Base-by-base conservation (phyloP, 2,113 vertebrate species). In the Podarcis cretensis region DNA sequence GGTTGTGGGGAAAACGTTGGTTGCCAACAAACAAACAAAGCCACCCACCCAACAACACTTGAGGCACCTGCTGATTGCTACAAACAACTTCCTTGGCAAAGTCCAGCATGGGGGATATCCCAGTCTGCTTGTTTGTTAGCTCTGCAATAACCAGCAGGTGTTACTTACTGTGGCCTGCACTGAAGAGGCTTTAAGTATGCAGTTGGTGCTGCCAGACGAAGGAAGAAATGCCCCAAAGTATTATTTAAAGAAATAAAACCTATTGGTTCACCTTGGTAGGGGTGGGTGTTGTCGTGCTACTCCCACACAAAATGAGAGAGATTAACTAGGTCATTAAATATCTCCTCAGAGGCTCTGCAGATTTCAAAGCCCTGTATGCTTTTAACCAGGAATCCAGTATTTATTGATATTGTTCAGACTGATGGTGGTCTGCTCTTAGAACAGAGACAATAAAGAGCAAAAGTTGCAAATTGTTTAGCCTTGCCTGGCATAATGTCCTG, bases 101-200 rank as follows among this genome's bases (percentile, higher is more conserved):
- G 76, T 12, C 76, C 10, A 3, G 13, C 40, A 48, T 12, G 40
- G 40, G 84, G 79, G 63, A 18, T 86, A 43, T 37, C 43, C 18
- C 0, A 0, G 0, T 8, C 8, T 37, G 0, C 2, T 54, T 63
- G 20, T 32, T 91, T 0, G 13, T 18, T 48, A 27, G 40, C 66
- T 88, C 63, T 88, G 25, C 9, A 82, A n/a, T 79, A 30, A 25
- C 32, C 66, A 74, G 0, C 20, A 43, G 82, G 10, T 89, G 63
- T 85, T n/a, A 25, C 0, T 89, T 43, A 16, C 0, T 14, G 0
- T 0, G 27, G 77, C n/a, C 0, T 57, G 73, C 69, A 87, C 43
- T 88, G 77, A 76, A 68, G 75, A 35, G 23, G 9, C 43, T 71
- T 43, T 48, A 20, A 57, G 25, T 27, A 0, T 43, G 8, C 0